Evolutionary conservation across 2,113 vertebrate species (phyloP).

Genomic region (Melanerpes aurifrons): DNA sequence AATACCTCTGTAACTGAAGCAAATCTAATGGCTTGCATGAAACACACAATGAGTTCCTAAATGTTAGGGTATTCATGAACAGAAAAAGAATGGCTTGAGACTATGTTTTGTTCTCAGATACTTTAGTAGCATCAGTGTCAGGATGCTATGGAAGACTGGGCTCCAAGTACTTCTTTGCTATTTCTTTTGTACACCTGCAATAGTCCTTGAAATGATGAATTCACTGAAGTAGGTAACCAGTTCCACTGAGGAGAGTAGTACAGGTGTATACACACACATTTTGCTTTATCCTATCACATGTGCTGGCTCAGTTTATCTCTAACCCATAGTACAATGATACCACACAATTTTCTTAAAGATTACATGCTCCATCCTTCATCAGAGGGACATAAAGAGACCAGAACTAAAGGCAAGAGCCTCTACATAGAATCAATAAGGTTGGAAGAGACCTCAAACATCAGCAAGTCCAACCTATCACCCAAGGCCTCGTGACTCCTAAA

Average conservation of each 20-base stretch:
- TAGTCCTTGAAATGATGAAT: neutral
- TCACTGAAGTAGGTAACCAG: neutral
- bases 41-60: neutral
- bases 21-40: neutral
- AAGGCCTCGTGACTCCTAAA: too few species aligned
- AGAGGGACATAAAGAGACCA: neutral
- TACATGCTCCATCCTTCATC: neutral
- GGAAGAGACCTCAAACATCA: too few species aligned
- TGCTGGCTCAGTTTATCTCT: neutral
- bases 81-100: neutral
- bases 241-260: neutral
- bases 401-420: neutral
- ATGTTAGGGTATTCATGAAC: neutral
- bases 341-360: neutral
- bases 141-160: neutral
- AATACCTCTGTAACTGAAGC: neutral
- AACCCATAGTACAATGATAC: neutral
- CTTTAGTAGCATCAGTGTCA: neutral
- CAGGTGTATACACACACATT: neutral
- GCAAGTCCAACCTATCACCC: too few species aligned
- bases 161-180: neutral
- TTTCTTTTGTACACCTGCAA: neutral
- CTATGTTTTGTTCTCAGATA: neutral
- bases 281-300: neutral
- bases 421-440: neutral